Conservation (phyloP, 1,140 invertebrate genomes). For the Penaeus indicus region DNA sequence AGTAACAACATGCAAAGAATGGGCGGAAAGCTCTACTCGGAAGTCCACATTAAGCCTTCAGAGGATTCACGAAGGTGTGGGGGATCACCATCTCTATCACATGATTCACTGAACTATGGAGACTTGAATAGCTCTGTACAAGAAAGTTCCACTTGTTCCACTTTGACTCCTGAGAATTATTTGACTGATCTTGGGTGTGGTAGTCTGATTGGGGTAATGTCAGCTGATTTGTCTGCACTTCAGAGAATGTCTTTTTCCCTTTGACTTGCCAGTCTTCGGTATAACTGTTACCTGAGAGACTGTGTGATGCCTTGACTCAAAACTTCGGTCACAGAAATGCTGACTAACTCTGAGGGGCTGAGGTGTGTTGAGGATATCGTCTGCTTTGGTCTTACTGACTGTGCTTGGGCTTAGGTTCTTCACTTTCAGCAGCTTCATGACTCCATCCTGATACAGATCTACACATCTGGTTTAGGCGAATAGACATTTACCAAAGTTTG, state of each 20-base stretch:
- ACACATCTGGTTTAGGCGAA: too few relatives aligned
- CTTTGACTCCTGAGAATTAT: conserved; percentile 55
- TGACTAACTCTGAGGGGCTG: conserved; percentile 10
- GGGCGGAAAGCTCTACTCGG: conserved; percentile 49
- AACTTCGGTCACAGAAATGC: conserved; percentile 55
- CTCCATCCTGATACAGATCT: too few relatives aligned
- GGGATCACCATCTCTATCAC: conserved; percentile 41
- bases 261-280: conserved; percentile 12
- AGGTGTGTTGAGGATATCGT: conserved; percentile 25
- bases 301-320: conserved; percentile 62
- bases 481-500: neutral
- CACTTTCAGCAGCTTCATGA: neutral
- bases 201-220: conserved; percentile 1
- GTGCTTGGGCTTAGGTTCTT: neutral
- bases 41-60: conserved; percentile 56
- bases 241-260: neutral
- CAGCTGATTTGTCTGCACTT: conserved; percentile 13
- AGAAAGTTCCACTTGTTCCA: conserved; percentile 23
- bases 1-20: conserved; percentile 38
- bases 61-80: conserved; percentile 43
- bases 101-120: conserved; percentile 59
- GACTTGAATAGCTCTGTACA: conserved; percentile 50
- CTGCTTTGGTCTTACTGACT: conserved; percentile 22
- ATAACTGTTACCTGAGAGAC: conserved; percentile 59
- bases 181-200: conserved; percentile 9